phyloP scores from a whole-genome alignment of 2,113 vertebrate species.

The Polyodon spathula region DNA sequence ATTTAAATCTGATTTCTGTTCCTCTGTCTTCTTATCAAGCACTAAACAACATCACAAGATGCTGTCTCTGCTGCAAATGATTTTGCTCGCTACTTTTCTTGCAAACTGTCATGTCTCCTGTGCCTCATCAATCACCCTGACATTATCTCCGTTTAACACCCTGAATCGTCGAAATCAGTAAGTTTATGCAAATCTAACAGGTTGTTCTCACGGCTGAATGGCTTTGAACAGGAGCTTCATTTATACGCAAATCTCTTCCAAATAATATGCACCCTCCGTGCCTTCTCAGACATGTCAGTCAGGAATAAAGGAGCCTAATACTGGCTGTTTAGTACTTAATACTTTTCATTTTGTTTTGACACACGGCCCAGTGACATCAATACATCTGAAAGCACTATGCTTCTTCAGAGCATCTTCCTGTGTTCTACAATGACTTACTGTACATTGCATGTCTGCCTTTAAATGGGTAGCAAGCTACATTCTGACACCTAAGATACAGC shows the following conservation, averaged over 20 bases:
- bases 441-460: too few species aligned
- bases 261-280: constrained; percentile 26
- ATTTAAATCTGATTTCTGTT: constrained; percentile 32
- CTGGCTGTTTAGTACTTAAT: constrained; percentile 6
- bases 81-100: constrained; percentile 24
- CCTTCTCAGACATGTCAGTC: constrained; percentile 17
- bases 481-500: too few species aligned
- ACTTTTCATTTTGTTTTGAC: constrained; percentile 12
- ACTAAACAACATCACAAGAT: constrained; percentile 24
- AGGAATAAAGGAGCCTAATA: constrained; percentile 11
- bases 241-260: constrained; percentile 20
- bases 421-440: too few species aligned
- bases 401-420: background rate
- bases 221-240: constrained; percentile 23
- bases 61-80: constrained; percentile 20
- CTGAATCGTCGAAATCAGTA: constrained; percentile 28
- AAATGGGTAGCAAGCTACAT: too few species aligned
- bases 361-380: constrained; percentile 7
- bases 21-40: constrained; percentile 31
- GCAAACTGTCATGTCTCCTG: constrained; percentile 26
- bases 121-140: constrained; percentile 38
- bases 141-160: constrained; percentile 43
- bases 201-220: constrained; percentile 25
- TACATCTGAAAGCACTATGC: constrained; percentile 4
- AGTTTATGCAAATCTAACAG: constrained; percentile 45